Conservation (phyloP, 2,113 vertebrate species). For the Pontoporia blainvillei region DNA sequence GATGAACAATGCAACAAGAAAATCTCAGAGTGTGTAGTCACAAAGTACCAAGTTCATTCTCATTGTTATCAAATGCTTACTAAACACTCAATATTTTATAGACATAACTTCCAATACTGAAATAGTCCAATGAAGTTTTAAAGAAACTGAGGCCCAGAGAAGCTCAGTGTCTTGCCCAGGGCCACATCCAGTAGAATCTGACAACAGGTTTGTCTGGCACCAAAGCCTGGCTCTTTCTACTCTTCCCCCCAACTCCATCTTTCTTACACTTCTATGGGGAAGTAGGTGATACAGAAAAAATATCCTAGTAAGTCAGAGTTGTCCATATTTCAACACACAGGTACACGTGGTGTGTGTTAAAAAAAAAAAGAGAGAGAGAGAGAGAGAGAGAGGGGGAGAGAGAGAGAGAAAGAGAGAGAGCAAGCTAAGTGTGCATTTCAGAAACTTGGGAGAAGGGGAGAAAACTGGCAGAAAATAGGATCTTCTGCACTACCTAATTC, state of each 20-base stretch:
- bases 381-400: accelerated
- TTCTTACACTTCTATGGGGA: neutral
- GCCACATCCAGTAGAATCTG: neutral
- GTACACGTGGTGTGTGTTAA: neutral
- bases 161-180: neutral
- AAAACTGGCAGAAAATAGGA: neutral
- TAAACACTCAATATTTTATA: neutral
- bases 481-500: neutral
- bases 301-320: neutral
- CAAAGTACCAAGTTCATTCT: neutral
- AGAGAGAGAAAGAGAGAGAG: neutral
- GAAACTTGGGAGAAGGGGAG: neutral
- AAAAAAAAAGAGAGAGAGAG: too few species aligned
- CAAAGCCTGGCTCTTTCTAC: neutral
- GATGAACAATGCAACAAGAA: neutral
- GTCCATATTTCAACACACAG: neutral
- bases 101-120: neutral
- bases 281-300: neutral
- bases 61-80: neutral
- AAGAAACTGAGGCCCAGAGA: neutral
- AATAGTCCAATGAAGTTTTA: neutral
- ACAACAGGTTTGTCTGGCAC: neutral
- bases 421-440: neutral
- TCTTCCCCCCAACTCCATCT: neutral
- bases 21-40: neutral